Base-by-base conservation (phyloP, 2,888 invertebrate species). In the Troides helena region DNA sequence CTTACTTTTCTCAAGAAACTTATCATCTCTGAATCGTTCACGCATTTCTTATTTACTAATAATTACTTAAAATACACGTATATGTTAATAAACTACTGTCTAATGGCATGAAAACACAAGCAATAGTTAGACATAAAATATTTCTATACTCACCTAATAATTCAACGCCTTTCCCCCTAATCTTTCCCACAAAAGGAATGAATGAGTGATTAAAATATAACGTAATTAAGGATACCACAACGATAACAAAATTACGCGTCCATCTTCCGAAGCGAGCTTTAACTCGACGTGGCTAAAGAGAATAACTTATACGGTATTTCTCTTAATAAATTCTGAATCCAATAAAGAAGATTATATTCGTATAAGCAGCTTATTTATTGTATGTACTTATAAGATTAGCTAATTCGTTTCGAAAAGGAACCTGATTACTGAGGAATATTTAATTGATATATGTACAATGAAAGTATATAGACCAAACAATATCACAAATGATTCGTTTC, bases 201-300 rank as follows among this genome's bases (percentile, higher is more conserved):
- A 70, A 70, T 66, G 66, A 70, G 66, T 66, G 66, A 70, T 70
- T 67, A 70, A 70, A 70, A 70, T 67, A 67, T 70, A 70, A 70
- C 53, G 66, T 60, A 70, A 70, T 70, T 70, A 70, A 66, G 70
- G 70, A 70, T 70, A 70, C 70, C 70, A 70, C 70, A 67, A 70
- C 70, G 66, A 70, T 70, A 70, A 70, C 66, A 70, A 39, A 70
- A 70, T 70, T 70, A 70, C 70, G 70, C 67, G 70, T 66, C 70
- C 70, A 67, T 70, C 70, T 67, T 69, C 65, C 59, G 66, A 59
- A 58, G 69, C 57, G 57, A 62, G 66, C 70, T 70, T 59, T 63
- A 59, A 67, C 66, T 70, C 62, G 66, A 70, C 70, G 66, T 63
- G 66, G 66, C 62, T 70, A 70, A 70, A 70, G 70, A 59, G 70